Evolutionary conservation across 37 sponge, comb jelly and placozoan genomes (phyloP), one percentile per base, ranked within the genome.

Genomic region (Chondrosia reniformis): DNA sequence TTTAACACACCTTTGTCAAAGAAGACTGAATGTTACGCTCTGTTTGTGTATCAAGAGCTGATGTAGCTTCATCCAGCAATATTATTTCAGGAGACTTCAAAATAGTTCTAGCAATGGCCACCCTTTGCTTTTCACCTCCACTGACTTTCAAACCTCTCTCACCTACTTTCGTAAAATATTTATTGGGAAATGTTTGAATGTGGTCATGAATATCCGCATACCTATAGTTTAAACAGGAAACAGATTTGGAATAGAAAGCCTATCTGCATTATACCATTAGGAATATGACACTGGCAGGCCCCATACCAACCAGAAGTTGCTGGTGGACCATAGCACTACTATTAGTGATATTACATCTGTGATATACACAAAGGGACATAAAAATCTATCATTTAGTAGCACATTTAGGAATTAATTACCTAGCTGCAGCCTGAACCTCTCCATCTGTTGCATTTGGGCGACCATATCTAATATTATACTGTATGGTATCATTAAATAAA

Each of bases 41-140:
- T 36, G 99, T 98, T 54, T 87, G 74, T 0, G 99, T 98, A 76
- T 98, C 99, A 43, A 98, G 87, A 15, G 99, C 99, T 27, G 99
- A 98, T 13, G 99, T 98, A 17, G 99, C 99, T 63, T 95, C 99
- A 59, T 98, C 99, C 39, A 98, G 80, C 10, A 98, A 84, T 30
- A 98, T 88, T 21, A 98, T 69, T 0, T 88, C 82, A 15, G 99
- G 99, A 0, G 96, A 79, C 81, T 99, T 99, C 57, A 99, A 78
- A 41, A 99, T 91, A 1, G 99, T 99, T 28, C 99, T 46, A 4
- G 99, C 99, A 67, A 99, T 99, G 41, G 96, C 96, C 5, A 97
- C 99, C 27, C 99, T 33, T 81, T 99, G 99, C 75, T 99, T 99
- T 84, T 99, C 99, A 39, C 99, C 99, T 3, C 99, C 99, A 34